These are phyloP conservation scores for Epicauta chinensis DNA, from an alignment of 1,140 invertebrate species.

Conservation along the genomic window DNA sequence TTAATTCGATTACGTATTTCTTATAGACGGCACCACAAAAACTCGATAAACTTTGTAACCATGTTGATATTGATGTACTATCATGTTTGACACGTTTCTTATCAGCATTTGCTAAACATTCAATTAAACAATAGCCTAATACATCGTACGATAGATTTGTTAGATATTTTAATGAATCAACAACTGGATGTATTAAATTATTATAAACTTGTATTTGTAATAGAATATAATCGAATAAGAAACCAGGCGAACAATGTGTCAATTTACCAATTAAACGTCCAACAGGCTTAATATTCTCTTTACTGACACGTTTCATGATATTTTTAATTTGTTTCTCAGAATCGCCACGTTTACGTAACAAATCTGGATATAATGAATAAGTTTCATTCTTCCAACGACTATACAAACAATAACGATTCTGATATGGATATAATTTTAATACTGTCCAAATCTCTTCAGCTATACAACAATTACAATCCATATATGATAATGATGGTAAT, in stretches of 20 bases:
- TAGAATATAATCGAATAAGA: slow-evolving; percentile 93
- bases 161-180: slow-evolving; percentile 96
- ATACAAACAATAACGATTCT: slow-evolving; percentile 82
- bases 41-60: slow-evolving; percentile 89
- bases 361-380: slow-evolving; percentile 70
- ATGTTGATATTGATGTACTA: slow-evolving; percentile 89
- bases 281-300: slow-evolving; percentile 96
- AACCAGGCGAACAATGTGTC: slow-evolving; percentile 90
- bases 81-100: slow-evolving; percentile 78
- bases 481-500: slow-evolving; percentile 82
- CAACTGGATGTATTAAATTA: slow-evolving; percentile 93
- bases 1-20: slow-evolving; percentile 95
- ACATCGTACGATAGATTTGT: slow-evolving; percentile 95
- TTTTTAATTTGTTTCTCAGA: slow-evolving; percentile 89
- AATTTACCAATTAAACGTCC: slow-evolving; percentile 94
- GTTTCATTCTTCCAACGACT: slow-evolving; percentile 91
- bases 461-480: slow-evolving; percentile 92
- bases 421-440: slow-evolving; percentile 87
- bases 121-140: slow-evolving; percentile 91
- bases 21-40: slow-evolving; percentile 96
- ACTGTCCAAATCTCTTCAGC: slow-evolving; percentile 94
- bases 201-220: slow-evolving; percentile 97
- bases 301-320: slow-evolving; percentile 96
- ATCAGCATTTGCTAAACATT: slow-evolving; percentile 74
- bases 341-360: slow-evolving; percentile 77